Evolutionary conservation across 2,888 invertebrate genomes (phyloP).

Genomic region (Chydorus sphaericus): DNA sequence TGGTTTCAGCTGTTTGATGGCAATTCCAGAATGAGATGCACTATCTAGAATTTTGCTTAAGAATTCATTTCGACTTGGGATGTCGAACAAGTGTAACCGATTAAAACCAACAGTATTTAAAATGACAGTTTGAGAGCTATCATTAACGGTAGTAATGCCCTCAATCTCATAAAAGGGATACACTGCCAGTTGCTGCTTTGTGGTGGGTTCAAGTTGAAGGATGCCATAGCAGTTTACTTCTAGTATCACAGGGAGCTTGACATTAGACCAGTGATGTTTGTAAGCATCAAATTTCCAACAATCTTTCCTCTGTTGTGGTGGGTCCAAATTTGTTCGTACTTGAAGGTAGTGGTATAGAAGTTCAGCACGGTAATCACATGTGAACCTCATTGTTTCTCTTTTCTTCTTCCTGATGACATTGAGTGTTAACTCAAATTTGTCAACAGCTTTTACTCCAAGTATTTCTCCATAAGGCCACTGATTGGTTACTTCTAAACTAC

Average conservation of each 20-base stretch:
- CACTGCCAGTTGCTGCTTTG: conserved; percentile 62
- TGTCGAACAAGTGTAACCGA: conserved; percentile 36
- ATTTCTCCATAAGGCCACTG: conserved; percentile 78
- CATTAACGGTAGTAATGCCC: conserved; percentile 61
- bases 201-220: conserved; percentile 79
- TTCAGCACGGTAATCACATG: conserved; percentile 84
- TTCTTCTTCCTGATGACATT: conserved; percentile 72
- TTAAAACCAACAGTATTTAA: conserved; percentile 83
- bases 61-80: conserved; percentile 60
- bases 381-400: conserved; percentile 86
- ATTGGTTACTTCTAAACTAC: conserved; percentile 77
- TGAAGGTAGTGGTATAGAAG: conserved; percentile 76
- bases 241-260: conserved; percentile 66
- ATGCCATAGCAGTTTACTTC: conserved; percentile 86
- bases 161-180: conserved; percentile 78
- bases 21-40: conserved; percentile 66
- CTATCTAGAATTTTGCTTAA: conserved; percentile 72
- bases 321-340: conserved; percentile 14
- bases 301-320: not conserved
- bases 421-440: conserved; percentile 40
- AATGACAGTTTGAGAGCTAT: conserved; percentile 84
- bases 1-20: conserved; percentile 66
- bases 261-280: conserved; percentile 95
- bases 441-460: conserved; percentile 41
- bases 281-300: conserved; percentile 68